Evolutionary conservation across 2,888 invertebrate species (phyloP).

Genomic region (Theristus sp.): DNA sequence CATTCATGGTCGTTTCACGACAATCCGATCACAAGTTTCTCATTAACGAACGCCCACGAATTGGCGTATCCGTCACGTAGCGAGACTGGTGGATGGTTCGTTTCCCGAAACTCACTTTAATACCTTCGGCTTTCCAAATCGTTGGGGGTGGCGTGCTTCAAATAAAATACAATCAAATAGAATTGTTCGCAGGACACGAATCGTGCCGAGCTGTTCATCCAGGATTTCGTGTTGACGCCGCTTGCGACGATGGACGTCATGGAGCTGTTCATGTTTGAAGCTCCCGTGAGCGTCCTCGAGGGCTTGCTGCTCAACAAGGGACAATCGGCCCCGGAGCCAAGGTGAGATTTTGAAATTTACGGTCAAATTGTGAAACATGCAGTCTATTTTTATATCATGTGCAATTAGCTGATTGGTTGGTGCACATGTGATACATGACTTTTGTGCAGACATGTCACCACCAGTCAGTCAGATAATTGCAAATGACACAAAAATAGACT

Average conservation of each 20-base stretch:
- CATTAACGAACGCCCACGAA: too few species aligned
- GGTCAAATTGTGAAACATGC: neutral
- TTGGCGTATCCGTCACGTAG: too few species aligned
- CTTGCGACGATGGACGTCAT: slow-evolving; percentile 64
- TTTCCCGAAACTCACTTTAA: slow-evolving; percentile 23
- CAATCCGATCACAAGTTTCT: too few species aligned
- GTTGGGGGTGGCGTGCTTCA: too few species aligned
- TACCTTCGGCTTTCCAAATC: too few species aligned
- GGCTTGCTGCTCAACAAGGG: slow-evolving; percentile 45
- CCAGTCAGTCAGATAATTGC: too few species aligned
- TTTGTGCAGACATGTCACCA: too few species aligned
- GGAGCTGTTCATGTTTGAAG: slow-evolving; percentile 59
- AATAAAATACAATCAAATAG: too few species aligned
- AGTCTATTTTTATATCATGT: too few species aligned
- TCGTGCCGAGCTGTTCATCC: slow-evolving; percentile 53
- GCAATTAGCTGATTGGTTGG: too few species aligned
- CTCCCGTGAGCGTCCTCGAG: slow-evolving; percentile 54
- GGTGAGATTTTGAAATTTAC: slow-evolving; percentile 26
- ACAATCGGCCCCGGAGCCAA: slow-evolving; percentile 47
- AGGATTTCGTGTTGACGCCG: slow-evolving; percentile 61
- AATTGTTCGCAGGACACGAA: slow-evolving; percentile 39
- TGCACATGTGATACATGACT: slow-evolving; percentile 7
- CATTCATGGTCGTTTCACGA: too few species aligned
- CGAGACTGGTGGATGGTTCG: slow-evolving; percentile 18
- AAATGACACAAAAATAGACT: too few species aligned